These are phyloP conservation scores for Ashinkailepas kermadecensis DNA, from an alignment of 2,888 invertebrate species.

Conservation along the genomic window DNA sequence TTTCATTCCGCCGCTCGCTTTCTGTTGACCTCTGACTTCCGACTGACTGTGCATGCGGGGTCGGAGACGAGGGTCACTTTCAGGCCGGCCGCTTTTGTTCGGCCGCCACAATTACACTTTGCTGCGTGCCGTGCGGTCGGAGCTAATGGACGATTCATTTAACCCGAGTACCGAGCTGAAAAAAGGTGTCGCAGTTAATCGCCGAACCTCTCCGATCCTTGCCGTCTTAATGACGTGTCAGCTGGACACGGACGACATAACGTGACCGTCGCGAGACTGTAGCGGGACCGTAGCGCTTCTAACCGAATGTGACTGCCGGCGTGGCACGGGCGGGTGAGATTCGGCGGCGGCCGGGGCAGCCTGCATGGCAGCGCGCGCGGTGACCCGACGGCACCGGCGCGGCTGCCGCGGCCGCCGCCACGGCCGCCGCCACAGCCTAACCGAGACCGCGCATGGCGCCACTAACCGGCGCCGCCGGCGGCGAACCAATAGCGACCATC, in stretches of 20 bases:
- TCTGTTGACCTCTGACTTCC: neutral
- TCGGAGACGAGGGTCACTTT: neutral
- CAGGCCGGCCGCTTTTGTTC: neutral
- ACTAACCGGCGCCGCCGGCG: conserved; percentile 28
- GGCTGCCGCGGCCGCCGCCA: conserved; percentile 11
- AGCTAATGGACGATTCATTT: neutral
- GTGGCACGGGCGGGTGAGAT: neutral
- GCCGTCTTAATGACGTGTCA: neutral
- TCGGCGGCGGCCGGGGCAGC: neutral
- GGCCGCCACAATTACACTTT: neutral
- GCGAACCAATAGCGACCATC: neutral
- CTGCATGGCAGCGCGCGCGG: neutral
- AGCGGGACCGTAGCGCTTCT: no score
- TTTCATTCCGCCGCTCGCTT: neutral
- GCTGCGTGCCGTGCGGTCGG: neutral
- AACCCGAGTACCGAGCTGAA: neutral
- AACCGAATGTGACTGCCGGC: no score
- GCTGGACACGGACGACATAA: neutral
- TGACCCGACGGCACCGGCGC: conserved; percentile 22
- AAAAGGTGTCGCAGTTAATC: neutral
- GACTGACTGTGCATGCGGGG: neutral
- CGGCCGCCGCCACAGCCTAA: neutral
- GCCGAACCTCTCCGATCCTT: no score
- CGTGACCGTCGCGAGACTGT: neutral
- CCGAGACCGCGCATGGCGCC: conserved; percentile 15